Evolutionary conservation across 2,113 vertebrate species (phyloP).

Genomic region (Tenrec ecaudatus): DNA sequence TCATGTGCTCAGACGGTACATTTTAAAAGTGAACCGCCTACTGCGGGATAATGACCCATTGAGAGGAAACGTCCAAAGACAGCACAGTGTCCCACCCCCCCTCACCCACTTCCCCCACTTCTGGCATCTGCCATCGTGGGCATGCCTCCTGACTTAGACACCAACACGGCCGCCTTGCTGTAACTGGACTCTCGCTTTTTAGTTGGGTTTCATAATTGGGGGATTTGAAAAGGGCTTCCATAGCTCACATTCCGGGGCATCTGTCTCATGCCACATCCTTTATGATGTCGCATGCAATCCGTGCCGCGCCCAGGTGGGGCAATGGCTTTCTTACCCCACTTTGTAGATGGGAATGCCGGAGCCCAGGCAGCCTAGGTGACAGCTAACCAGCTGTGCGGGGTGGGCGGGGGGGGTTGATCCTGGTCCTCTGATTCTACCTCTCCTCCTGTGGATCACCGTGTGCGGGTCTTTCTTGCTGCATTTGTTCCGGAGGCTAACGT

Average conservation of each 20-base stretch:
- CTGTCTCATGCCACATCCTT: neutral
- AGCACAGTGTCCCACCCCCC: neutral
- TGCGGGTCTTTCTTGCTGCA: neutral
- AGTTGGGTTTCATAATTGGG: neutral
- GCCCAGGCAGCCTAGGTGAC: neutral
- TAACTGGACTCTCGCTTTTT: neutral
- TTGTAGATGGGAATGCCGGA: neutral
- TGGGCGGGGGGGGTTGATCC: neutral
- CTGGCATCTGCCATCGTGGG: neutral
- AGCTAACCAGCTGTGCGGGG: neutral
- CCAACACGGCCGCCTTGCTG: neutral
- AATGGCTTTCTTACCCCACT: neutral
- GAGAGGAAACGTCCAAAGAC: conserved; percentile 7
- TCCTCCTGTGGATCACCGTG: accelerated
- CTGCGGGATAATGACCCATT: neutral
- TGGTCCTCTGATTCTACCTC: too few relatives aligned
- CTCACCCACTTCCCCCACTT: neutral
- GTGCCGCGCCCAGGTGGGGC: too few relatives aligned
- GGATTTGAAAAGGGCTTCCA: neutral
- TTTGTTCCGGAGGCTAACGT: neutral
- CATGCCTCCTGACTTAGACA: neutral
- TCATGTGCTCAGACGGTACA: neutral
- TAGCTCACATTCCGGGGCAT: neutral
- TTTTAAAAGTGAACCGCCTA: neutral
- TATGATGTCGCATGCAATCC: neutral